phyloP scores from a whole-genome alignment of 2,113 vertebrate species.

The Neogale vison region DNA sequence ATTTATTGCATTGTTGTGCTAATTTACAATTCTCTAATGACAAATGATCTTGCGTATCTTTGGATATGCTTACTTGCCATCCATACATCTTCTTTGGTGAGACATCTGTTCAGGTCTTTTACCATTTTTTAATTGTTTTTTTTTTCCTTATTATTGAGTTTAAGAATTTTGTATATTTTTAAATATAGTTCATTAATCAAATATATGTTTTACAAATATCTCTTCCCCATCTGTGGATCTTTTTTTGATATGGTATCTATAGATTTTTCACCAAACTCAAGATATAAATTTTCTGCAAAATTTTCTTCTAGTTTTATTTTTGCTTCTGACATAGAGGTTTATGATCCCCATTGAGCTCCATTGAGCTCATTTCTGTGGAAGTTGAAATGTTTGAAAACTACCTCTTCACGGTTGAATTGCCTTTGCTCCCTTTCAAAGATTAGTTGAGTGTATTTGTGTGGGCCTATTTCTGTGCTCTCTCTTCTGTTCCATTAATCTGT shows the following conservation, averaged over 20 bases:
- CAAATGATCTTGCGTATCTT: background rate
- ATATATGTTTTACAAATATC: background rate
- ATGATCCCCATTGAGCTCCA: background rate
- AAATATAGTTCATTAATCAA: background rate
- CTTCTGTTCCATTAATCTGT: background rate
- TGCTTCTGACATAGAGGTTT: background rate
- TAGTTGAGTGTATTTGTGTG: background rate
- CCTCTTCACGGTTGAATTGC: background rate
- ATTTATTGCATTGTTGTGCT: background rate
- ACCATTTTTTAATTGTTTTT: background rate
- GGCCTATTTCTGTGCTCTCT: background rate
- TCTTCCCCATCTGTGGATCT: background rate
- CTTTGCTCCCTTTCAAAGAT: background rate
- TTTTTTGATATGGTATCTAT: background rate
- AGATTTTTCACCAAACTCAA: background rate
- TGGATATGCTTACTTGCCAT: background rate
- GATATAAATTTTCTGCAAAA: background rate
- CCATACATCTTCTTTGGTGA: background rate
- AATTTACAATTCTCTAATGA: background rate
- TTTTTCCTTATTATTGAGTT: background rate
- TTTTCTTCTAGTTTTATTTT: background rate
- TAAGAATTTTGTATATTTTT: background rate
- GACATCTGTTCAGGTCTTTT: background rate
- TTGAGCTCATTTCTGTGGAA: background rate
- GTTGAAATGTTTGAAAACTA: background rate